These are phyloP conservation scores for Byasa hedistus DNA, from an alignment of 2,888 invertebrate genomes.

Conservation along the genomic window DNA sequence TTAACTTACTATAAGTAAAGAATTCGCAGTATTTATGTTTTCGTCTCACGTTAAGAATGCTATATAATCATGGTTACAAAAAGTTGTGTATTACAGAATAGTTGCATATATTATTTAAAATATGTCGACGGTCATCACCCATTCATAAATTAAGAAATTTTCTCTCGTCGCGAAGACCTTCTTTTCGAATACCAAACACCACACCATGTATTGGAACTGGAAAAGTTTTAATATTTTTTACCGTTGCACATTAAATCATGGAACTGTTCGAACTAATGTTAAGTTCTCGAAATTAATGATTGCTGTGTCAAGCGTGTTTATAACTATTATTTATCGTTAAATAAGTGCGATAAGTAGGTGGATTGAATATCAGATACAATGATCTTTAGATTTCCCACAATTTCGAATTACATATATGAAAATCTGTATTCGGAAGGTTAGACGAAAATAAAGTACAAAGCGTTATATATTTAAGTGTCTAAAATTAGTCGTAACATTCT, in stretches of 20 bases:
- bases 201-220: constrained; percentile 5
- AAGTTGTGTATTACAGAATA: constrained; percentile 1
- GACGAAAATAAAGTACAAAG: too few species aligned
- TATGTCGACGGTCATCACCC: constrained; percentile 5
- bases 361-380: background rate
- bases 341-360: background rate
- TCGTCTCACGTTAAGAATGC: background rate
- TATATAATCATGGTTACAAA: background rate
- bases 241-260: constrained; percentile 26
- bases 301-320: constrained; percentile 9
- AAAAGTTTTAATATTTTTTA: constrained; percentile 21
- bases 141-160: constrained; percentile 8
- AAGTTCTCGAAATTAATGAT: constrained; percentile 2
- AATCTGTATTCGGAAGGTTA: too few species aligned
- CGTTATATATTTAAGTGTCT: too few species aligned
- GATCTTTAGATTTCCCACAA: background rate
- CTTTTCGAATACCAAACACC: constrained; percentile 17
- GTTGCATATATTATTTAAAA: constrained; percentile 7
- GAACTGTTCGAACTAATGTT: constrained; percentile 15
- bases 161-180: constrained; percentile 18
- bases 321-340: constrained; percentile 4
- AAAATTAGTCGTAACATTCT: too few species aligned
- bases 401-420: background rate
- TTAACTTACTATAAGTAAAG: background rate
- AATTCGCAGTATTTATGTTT: too few species aligned